Percentiles rank a stretch among this genome's conserved stretches.
phyloP scores from a whole-genome alignment of 1,140 invertebrate genomes.

The Drosophila subpulchrella region DNA sequence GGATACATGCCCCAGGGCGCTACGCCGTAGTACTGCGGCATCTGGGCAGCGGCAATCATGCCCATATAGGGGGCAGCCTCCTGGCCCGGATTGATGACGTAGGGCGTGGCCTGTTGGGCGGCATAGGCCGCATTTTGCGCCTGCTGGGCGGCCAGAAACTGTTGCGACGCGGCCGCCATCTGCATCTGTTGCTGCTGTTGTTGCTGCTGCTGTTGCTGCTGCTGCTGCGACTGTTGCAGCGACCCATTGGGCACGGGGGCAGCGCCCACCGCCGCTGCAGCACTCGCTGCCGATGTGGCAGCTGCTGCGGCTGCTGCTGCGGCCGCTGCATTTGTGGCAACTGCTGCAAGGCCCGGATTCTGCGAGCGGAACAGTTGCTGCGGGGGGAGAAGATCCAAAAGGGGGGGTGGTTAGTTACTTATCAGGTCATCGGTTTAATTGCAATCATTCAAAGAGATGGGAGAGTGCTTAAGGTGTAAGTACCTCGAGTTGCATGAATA shows the following conservation, averaged over 20 bases:
- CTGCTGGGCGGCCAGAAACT: conserved; percentile 83
- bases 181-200: conserved; percentile 86
- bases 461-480: conserved; percentile 3
- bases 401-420: conserved; percentile 1
- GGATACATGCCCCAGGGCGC: conserved; percentile 94
- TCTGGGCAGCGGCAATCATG: conserved; percentile 88
- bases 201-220: conserved; percentile 86
- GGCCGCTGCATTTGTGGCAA: conserved; percentile 88
- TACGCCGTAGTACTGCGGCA: conserved; percentile 92
- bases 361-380: conserved; percentile 95
- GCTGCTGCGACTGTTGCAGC: conserved; percentile 78
- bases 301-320: conserved; percentile 87
- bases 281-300: conserved; percentile 89
- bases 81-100: conserved; percentile 93
- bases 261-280: conserved; percentile 87
- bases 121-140: conserved; percentile 84
- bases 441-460: not conserved
- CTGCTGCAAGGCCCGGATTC: conserved; percentile 87
- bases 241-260: conserved; percentile 84
- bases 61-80: conserved; percentile 86
- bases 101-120: conserved; percentile 90
- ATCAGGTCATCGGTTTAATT: conserved; percentile 3
- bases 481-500: conserved; percentile 11
- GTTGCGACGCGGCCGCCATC: conserved; percentile 87
- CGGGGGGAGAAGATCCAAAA: conserved; percentile 5